Base-by-base conservation (phyloP, 2,888 invertebrate genomes). In the Caenorhabditis sp. region DNA sequence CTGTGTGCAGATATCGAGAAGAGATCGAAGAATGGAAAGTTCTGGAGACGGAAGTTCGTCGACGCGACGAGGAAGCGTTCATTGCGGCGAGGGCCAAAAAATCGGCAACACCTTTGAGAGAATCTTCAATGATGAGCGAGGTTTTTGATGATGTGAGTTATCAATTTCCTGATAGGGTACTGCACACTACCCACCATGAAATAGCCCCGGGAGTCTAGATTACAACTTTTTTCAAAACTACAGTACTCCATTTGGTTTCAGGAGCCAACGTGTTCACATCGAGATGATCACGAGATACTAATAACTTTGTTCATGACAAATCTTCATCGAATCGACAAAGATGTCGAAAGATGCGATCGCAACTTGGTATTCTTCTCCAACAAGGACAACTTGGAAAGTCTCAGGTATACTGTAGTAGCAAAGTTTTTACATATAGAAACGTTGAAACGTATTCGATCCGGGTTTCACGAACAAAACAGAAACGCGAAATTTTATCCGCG, bases 281-380 rank as follows among this genome's bases (percentile, higher is more conserved):
- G 62, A 12, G 63, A 68, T 59, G 70, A 68, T 49, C 62, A 60
- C 12, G 78, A 79, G 55, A 55, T 53, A 12, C 64, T 82, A 10
- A 66, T 88, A 23, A 78, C 83, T 10, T 77, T 76, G 36, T 90
- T 90, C 69, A 94, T 94, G 0, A 88, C 95, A 62, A 97, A 97
- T 86, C 89, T 96, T 26, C 95, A 97, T 88, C 91, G 96, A 50
- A 96, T 96, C 80, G 96, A 97, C 88, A 97, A 97, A 88, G 96
- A 96, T 88, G 96, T 97, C 0, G 95, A 95, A 88, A 90, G 96
- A 68, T 97, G 96, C 89, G 96, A 97, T 89, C 91, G 96, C 23
- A 95, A 95, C 88, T 94, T 95, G 88, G 93, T 93, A 89, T 97
- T 95, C 89, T 97, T 96, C 89, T 93, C 92, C 0, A 85, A 87